Conservation (phyloP, 2,797 vertebrate genomes). For the Acridotheres tristis region DNA sequence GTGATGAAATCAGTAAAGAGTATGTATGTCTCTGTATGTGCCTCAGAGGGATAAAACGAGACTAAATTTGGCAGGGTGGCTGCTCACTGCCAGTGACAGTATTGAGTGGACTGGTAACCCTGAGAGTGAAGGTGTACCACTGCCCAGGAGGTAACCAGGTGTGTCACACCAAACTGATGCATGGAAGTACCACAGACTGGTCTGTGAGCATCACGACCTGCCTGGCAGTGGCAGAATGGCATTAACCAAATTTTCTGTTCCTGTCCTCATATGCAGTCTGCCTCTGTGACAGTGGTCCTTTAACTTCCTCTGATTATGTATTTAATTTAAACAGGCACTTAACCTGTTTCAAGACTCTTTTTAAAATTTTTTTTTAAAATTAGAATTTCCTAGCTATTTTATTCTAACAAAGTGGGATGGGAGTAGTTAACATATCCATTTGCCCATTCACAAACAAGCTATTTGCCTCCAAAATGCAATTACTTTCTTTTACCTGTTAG, state of each 20-base stretch:
- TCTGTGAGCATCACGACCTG: background rate
- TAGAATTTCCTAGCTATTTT: background rate
- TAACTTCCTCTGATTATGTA: background rate
- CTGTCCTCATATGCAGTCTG: background rate
- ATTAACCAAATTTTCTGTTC: background rate
- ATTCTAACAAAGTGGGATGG: constrained; percentile 10
- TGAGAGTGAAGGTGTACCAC: background rate
- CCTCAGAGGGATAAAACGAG: background rate
- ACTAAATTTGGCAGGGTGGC: background rate
- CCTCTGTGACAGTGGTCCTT: background rate
- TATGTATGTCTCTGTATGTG: rapidly evolving
- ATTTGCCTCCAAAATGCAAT: constrained; percentile 4
- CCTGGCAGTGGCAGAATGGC: background rate
- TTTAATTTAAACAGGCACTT: background rate
- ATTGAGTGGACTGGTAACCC: background rate
- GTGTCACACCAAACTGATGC: background rate
- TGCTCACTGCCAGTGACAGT: background rate
- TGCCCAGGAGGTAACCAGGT: background rate
- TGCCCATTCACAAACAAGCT: constrained; percentile 24
- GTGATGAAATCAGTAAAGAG: background rate
- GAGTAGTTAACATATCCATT: background rate
- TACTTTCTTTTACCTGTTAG: constrained; percentile 15
- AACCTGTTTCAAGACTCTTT: background rate
- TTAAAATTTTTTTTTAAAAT: background rate
- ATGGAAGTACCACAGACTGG: background rate